These are phyloP conservation scores for Drosophila austrosaltans DNA, from an alignment of 2,888 invertebrate genomes.

Conservation along the genomic window DNA sequence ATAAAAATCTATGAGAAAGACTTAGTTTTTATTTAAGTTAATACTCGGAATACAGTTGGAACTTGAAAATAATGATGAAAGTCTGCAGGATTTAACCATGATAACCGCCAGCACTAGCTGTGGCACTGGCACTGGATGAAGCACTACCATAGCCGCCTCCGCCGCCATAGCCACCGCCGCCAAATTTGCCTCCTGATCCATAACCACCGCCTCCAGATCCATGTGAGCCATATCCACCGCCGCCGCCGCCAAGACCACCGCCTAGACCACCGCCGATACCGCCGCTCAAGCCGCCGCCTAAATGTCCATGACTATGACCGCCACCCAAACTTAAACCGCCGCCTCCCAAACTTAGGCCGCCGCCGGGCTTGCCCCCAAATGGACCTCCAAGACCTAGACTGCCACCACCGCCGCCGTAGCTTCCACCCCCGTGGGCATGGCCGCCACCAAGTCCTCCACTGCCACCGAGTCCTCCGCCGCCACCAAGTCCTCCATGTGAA, in stretches of 20 bases:
- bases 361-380: not conserved
- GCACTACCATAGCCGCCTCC: constrained; percentile 37
- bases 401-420: not conserved
- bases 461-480: constrained; percentile 26
- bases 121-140: constrained; percentile 49
- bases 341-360: not conserved
- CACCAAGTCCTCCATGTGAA: constrained; percentile 20
- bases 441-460: constrained; percentile 18
- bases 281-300: not conserved
- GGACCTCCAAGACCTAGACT: constrained; percentile 1
- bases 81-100: constrained; percentile 20
- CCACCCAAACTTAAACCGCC: not conserved
- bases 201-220: constrained; percentile 33
- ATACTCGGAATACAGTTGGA: constrained; percentile 7
- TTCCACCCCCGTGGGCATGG: too few species aligned
- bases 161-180: constrained; percentile 22
- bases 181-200: constrained; percentile 22
- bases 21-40: constrained; percentile 11
- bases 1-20: constrained; percentile 9
- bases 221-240: constrained; percentile 17
- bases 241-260: constrained; percentile 6
- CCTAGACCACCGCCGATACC: not conserved
- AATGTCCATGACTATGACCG: not conserved
- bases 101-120: constrained; percentile 49
- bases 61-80: not conserved